Base-by-base conservation (phyloP, 2,113 vertebrate species). In the Salvator merianae region DNA sequence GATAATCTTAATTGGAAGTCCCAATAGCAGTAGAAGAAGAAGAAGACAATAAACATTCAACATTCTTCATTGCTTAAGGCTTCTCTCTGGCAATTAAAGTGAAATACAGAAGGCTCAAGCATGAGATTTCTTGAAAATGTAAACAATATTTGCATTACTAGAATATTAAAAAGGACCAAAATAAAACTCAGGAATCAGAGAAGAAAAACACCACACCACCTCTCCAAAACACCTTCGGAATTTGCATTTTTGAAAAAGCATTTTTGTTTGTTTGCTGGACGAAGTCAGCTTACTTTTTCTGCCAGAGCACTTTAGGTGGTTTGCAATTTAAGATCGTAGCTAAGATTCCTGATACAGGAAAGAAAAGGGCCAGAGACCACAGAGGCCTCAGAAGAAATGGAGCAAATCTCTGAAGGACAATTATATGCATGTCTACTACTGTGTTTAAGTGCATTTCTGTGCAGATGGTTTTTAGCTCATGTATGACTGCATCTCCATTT, bases 1-100 rank as follows among this genome's bases (percentile, higher is more conserved):
- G n/a, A 65, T 81, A 86, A 93, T 88, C 83, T 89, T 88, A 69
- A 78, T 87, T 84, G 53, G 90, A 69, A 73, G 24, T 34, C 50
- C 68, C 79, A 83, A 74, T 66, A 86, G 90, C 88, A 79, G 2
- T 75, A 83, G 77, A 70, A 86, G 90, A 88, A 79, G 2, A 65
- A 80, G 32, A 28, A 69, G 5, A 28, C 5, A 65, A 65, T 65
- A 69, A 69, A 18, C 32, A 50, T n/a, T 47, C 73, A 53, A 18
- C n/a, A 47, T n/a, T 68, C 32, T 68, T 16, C 20, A 50, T 68
- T n/a, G 24, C 79, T 88, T 83, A 78, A 83, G 69, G 53, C 32
- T 83, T 1, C 81, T 1, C 36, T 83, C 10, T 53, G 43, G n/a
- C 43, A n/a, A 50, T 68, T 50, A 47, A 24, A 79, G 78, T 68